Evolutionary conservation across 37 sponge, comb jelly and placozoan species (phyloP).

Genomic region (Oopsacas minuta): DNA sequence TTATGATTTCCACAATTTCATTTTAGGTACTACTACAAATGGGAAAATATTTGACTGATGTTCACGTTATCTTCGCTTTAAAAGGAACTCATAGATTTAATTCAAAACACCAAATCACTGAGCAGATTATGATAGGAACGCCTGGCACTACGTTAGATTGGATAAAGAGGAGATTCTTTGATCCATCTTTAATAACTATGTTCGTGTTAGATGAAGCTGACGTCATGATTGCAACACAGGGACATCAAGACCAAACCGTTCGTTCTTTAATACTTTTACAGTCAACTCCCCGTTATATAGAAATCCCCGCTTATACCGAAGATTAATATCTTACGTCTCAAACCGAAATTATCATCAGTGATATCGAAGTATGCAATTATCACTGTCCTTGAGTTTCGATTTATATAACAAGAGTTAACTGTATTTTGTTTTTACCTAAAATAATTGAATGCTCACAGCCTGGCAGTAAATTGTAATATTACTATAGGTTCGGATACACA

Average conservation of each 20-base stretch:
- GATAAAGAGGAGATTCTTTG: constrained; percentile 54
- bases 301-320: too few relatives aligned
- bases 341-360: too few relatives aligned
- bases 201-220: constrained; percentile 97
- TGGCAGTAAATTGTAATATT: too few relatives aligned
- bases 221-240: constrained; percentile 83
- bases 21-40: constrained; percentile 46
- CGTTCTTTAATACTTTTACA: too few relatives aligned
- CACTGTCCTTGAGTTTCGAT: too few relatives aligned
- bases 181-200: constrained; percentile 48
- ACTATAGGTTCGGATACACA: constrained; percentile 11
- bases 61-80: constrained; percentile 57
- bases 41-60: constrained; percentile 44
- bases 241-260: constrained; percentile 86
- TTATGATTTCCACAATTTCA: too few relatives aligned
- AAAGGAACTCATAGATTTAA: constrained; percentile 42
- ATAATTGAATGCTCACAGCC: too few relatives aligned
- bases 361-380: too few relatives aligned
- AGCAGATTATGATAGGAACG: constrained; percentile 81
- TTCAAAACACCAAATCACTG: constrained; percentile 16
- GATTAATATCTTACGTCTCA: too few relatives aligned
- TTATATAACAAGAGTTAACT: too few relatives aligned
- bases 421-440: too few relatives aligned
- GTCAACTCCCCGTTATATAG: too few relatives aligned
- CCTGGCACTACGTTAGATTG: constrained; percentile 82